These are phyloP conservation scores for Neopelma chrysocephalum DNA, from an alignment of 2,797 vertebrate species.

Conservation along the genomic window DNA sequence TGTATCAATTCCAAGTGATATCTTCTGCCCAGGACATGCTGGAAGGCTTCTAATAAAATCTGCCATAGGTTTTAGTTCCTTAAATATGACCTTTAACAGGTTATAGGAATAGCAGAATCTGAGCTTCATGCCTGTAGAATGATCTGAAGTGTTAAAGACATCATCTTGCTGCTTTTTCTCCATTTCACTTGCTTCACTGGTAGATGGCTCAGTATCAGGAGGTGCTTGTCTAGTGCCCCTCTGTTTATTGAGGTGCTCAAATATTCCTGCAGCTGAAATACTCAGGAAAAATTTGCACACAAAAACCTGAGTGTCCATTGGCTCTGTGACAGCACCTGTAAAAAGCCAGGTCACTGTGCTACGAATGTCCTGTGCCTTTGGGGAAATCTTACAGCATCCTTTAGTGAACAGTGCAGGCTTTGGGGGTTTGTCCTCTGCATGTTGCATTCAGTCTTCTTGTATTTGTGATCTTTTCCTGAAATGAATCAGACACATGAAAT, in stretches of 20 bases:
- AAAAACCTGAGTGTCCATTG: neutral
- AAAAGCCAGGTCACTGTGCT: neutral
- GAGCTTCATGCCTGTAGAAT: neutral
- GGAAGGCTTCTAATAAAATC: neutral
- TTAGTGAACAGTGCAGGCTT: neutral
- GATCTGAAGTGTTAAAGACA: neutral
- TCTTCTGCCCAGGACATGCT: neutral
- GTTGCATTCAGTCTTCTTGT: neutral
- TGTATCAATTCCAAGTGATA: neutral
- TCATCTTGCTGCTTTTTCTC: neutral
- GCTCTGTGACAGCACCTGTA: neutral
- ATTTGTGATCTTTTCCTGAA: neutral
- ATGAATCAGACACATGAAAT: neutral
- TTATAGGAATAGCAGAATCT: neutral
- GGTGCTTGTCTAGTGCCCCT: neutral
- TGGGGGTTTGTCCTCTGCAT: neutral
- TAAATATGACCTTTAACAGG: neutral
- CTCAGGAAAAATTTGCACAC: neutral
- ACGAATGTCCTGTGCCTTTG: fast-evolving
- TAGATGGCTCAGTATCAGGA: neutral
- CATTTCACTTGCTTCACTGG: neutral
- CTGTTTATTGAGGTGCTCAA: neutral
- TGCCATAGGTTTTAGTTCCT: neutral
- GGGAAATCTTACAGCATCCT: neutral
- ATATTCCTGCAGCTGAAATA: neutral